Conservation (phyloP, 2,113 vertebrate species). For the Rynchops niger region DNA sequence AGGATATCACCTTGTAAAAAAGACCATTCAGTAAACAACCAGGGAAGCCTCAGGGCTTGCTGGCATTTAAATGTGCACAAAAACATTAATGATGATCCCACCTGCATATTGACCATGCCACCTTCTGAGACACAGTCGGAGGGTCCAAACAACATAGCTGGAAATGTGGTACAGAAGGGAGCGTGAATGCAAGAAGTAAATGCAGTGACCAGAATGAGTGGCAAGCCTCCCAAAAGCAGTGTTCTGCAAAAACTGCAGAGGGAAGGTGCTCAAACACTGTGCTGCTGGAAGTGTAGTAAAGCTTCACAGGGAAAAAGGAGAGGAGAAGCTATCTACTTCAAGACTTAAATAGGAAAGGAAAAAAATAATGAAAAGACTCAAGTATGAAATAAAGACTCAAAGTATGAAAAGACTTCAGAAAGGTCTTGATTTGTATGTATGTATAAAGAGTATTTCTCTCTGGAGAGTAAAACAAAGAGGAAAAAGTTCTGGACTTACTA, state of each 20-base stretch:
- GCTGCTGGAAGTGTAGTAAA: not conserved
- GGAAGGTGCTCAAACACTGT: not conserved
- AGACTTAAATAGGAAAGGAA: not conserved
- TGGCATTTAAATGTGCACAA: not conserved
- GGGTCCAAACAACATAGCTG: not conserved
- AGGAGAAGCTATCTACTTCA: not conserved
- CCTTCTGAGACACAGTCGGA: not conserved
- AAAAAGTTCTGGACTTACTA: slow-evolving; percentile 39
- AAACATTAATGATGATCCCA: not conserved
- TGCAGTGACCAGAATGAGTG: not conserved
- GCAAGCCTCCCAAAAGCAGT: not conserved
- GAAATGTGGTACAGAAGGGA: not conserved
- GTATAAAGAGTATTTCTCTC: not conserved
- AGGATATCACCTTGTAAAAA: not conserved
- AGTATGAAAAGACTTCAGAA: not conserved
- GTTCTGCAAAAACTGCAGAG: not conserved
- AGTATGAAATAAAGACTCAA: not conserved
- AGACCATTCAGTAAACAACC: not conserved
- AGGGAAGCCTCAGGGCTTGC: not conserved
- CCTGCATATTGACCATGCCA: not conserved
- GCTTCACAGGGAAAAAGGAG: not conserved
- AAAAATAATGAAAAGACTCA: not conserved
- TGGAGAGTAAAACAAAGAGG: not conserved
- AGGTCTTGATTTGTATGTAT: not conserved
- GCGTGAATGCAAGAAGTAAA: not conserved